phyloP scores from a whole-genome alignment of 1,140 invertebrate species.

The Pemphigus obesinymphae region DNA sequence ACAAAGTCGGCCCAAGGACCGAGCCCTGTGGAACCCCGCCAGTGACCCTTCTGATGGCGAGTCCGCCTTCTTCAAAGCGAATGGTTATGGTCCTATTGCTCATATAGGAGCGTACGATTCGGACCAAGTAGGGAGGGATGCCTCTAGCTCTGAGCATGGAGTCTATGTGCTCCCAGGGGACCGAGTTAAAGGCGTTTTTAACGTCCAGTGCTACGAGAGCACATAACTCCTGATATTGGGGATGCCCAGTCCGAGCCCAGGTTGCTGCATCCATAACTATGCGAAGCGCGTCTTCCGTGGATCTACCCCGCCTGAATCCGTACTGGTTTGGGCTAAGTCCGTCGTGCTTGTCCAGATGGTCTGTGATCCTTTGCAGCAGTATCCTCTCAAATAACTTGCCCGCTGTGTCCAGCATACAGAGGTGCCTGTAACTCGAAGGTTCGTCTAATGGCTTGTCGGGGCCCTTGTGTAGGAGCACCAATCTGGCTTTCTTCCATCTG shows the following conservation, averaged over 20 bases:
- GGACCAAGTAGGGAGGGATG: neutral
- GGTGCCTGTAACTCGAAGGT: neutral
- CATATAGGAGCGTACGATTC: neutral
- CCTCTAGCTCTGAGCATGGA: neutral
- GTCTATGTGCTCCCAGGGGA: neutral
- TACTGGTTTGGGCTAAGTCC: neutral
- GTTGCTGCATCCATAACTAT: neutral
- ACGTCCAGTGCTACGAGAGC: neutral
- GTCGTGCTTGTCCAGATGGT: neutral
- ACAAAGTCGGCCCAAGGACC: neutral
- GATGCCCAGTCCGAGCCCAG: too few species aligned
- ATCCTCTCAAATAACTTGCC: neutral
- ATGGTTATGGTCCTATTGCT: too few species aligned
- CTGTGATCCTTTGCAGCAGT: neutral
- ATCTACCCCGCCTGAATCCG: neutral
- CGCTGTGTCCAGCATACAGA: neutral
- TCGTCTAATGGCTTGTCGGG: accelerated
- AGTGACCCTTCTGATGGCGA: neutral
- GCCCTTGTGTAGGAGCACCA: too few species aligned
- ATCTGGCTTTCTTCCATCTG: too few species aligned
- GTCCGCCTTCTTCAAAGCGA: neutral
- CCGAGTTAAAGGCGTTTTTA: slow-evolving; percentile 1
- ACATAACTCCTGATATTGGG: neutral
- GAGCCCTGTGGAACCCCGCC: neutral
- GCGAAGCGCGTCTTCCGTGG: neutral